phyloP scores from a whole-genome alignment of 2,888 invertebrate genomes.

The Eupelmus urozonus region DNA sequence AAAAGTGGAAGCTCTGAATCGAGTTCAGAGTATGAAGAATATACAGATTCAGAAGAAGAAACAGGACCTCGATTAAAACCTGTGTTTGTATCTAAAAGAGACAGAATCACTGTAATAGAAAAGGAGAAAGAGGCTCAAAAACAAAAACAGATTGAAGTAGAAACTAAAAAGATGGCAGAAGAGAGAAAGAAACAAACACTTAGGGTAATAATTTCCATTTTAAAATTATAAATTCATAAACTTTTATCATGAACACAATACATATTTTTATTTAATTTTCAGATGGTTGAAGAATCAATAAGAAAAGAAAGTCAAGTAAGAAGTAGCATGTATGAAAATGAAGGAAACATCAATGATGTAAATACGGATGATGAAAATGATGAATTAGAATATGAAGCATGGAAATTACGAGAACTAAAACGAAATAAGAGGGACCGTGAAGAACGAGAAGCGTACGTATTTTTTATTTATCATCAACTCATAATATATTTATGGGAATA shows the following conservation, averaged over 20 bases:
- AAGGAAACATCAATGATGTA: conserved; percentile 89
- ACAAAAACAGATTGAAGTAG: conserved; percentile 90
- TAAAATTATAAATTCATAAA: neutral
- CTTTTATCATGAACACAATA: conserved; percentile 14
- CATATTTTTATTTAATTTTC: conserved; percentile 27
- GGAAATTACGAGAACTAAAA: conserved; percentile 98
- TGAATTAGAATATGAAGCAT: conserved; percentile 97
- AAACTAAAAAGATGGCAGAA: conserved; percentile 90
- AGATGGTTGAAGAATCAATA: conserved; percentile 93
- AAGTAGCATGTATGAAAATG: conserved; percentile 81
- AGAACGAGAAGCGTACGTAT: conserved; percentile 91
- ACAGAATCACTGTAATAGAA: conserved; percentile 96
- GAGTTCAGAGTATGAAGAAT: conserved; percentile 90
- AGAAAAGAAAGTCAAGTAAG: conserved; percentile 85
- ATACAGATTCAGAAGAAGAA: conserved; percentile 93
- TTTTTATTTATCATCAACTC: neutral
- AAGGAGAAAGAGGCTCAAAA: conserved; percentile 92
- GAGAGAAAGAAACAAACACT: conserved; percentile 93
- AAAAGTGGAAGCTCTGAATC: conserved; percentile 80
- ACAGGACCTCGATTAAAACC: conserved; percentile 95
- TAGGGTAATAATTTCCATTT: conserved; percentile 77
- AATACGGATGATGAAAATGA: conserved; percentile 97
- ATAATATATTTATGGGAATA: too few species aligned
- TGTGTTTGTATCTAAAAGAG: conserved; percentile 94
- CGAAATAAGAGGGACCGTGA: conserved; percentile 97